A percentile compares a stretch with the other conserved stretches of the same genome.
Conservation (phyloP, 23 tunicate species). For the Oikopleura dioica region DNA sequence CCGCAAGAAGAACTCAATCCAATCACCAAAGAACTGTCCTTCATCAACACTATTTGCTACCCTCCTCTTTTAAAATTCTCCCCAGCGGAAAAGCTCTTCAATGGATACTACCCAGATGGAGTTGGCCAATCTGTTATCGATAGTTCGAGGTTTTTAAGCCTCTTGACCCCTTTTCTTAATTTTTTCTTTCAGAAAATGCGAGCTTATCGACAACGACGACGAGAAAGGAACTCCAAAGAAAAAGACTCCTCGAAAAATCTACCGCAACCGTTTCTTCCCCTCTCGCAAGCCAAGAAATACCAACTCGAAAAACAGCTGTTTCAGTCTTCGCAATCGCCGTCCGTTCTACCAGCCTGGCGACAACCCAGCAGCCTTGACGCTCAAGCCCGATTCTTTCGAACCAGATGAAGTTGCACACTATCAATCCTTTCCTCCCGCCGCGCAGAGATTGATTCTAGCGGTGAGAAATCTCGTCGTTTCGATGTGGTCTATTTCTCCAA, state of each 20-base stretch:
- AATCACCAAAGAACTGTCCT: not conserved
- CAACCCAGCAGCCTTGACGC: slow-evolving; percentile 51
- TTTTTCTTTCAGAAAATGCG: not conserved
- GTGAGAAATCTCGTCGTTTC: slow-evolving; percentile 42
- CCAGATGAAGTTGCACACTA: slow-evolving; percentile 76
- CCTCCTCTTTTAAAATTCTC: slow-evolving; percentile 41
- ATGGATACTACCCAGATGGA: slow-evolving; percentile 78
- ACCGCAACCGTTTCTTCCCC: not conserved
- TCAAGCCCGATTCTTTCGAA: slow-evolving; percentile 82
- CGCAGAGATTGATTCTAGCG: not conserved
- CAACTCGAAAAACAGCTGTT: not conserved
- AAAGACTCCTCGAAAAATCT: not conserved
- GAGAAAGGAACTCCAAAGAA: not conserved
- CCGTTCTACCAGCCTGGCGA: slow-evolving; percentile 75
- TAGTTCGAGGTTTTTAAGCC: slow-evolving; percentile 14
- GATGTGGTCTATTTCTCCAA: slow-evolving; percentile 39
- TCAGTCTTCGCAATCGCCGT: not conserved
- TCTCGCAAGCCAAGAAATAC: not conserved
- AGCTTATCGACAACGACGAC: not conserved
- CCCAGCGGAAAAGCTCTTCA: slow-evolving; percentile 56
- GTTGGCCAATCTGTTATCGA: slow-evolving; percentile 91
- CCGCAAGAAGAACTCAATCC: not conserved
- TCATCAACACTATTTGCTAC: slow-evolving; percentile 14
- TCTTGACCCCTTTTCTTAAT: not conserved
- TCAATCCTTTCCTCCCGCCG: slow-evolving; percentile 17